Percentiles rank a stretch among this genome's conserved stretches.
These are phyloP conservation scores for Athene noctua DNA, from an alignment of 2,113 vertebrate species.

Conservation along the genomic window DNA sequence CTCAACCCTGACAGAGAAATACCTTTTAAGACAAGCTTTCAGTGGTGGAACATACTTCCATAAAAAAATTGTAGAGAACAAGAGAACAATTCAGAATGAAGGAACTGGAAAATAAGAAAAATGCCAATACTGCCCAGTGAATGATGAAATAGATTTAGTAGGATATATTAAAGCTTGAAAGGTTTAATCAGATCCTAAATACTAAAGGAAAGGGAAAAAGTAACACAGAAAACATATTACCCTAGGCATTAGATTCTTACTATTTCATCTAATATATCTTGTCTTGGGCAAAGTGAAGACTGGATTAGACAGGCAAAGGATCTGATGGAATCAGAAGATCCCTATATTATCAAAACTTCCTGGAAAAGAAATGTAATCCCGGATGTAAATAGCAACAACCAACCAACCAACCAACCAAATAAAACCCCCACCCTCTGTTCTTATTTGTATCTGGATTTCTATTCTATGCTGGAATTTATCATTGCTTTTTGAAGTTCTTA, in stretches of 20 bases:
- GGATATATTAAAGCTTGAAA: not conserved
- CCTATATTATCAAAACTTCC: not conserved
- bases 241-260: not conserved
- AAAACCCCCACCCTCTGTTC: fast-evolving
- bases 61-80: not conserved
- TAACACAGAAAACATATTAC: not conserved
- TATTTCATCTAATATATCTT: not conserved
- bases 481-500: not conserved
- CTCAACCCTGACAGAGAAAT: not conserved
- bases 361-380: not conserved
- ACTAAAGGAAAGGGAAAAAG: not conserved
- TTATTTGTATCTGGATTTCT: not conserved
- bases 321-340: not conserved
- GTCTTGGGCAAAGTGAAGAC: not conserved
- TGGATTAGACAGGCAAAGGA: not conserved
- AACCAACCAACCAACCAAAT: fast-evolving
- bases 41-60: not conserved
- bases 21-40: not conserved
- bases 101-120: not conserved
- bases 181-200: not conserved
- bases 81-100: not conserved
- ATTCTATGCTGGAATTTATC: not conserved
- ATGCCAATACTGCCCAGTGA: not conserved
- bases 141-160: not conserved
- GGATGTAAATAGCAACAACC: not conserved